Evolutionary conservation across 2,797 vertebrate species (phyloP).

Genomic region (Manis pentadactyla): DNA sequence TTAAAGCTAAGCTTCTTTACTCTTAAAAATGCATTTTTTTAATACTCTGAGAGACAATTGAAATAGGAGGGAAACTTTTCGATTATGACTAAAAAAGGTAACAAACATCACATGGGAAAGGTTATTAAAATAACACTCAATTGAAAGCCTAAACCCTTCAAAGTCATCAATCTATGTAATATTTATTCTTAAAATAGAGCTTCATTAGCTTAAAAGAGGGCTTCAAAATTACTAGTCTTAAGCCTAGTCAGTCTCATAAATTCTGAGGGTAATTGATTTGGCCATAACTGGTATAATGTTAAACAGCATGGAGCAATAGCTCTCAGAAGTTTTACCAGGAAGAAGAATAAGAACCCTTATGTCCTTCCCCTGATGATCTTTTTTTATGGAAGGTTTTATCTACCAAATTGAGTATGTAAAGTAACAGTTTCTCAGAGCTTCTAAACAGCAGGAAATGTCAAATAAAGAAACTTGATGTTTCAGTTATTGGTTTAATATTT

Average conservation of each 20-base stretch:
- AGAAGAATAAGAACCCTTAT: not conserved
- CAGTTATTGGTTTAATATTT: not conserved
- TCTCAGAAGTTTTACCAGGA: not conserved
- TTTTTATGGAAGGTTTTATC: constrained; percentile 37
- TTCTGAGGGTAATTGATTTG: not conserved
- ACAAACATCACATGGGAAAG: not conserved
- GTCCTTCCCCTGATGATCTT: not conserved
- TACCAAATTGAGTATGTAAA: not conserved
- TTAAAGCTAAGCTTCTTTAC: constrained; percentile 55
- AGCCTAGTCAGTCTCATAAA: not conserved
- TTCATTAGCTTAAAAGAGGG: not conserved
- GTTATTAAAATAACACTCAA: not conserved
- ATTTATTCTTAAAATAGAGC: not conserved
- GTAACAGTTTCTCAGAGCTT: not conserved
- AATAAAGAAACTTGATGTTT: not conserved
- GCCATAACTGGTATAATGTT: not conserved
- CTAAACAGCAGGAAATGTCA: not conserved
- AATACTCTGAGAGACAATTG: not conserved
- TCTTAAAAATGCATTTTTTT: not conserved
- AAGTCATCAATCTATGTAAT: not conserved
- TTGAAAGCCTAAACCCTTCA: not conserved
- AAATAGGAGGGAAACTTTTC: not conserved
- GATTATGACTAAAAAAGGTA: not conserved
- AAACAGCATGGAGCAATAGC: not conserved
- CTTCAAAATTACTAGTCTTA: not conserved